A percentile compares a stretch with the other conserved stretches of the same genome.
These are phyloP conservation scores for Drosophila cognata DNA, from an alignment of 2,888 invertebrate species.

Conservation along the genomic window DNA sequence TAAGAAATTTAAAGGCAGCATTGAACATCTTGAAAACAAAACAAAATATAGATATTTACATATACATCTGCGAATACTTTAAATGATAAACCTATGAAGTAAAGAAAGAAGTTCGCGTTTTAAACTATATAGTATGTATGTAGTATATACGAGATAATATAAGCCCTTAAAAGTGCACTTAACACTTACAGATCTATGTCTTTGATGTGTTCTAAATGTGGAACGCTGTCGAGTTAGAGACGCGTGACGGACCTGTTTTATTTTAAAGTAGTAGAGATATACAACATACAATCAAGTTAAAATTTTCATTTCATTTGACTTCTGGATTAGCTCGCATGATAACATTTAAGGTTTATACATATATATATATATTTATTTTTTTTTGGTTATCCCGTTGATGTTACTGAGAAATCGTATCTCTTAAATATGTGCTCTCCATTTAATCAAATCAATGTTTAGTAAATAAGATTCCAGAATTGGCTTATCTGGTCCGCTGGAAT, in stretches of 20 bases:
- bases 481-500: constrained; percentile 19
- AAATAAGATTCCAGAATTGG: constrained; percentile 24
- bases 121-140: constrained; percentile 40
- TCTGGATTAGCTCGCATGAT: constrained; percentile 13
- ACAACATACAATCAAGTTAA: constrained; percentile 58
- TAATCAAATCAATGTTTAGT: constrained; percentile 18
- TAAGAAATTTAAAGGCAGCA: constrained; percentile 23
- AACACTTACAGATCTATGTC: constrained; percentile 89
- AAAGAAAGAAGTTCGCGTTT: constrained; percentile 39
- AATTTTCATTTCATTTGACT: constrained; percentile 32
- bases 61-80: constrained; percentile 26
- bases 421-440: constrained; percentile 31
- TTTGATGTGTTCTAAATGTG: constrained; percentile 88
- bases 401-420: constrained; percentile 4
- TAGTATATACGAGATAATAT: constrained; percentile 46
- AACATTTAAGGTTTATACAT: not conserved
- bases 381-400: constrained; percentile 16
- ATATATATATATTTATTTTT: not conserved
- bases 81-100: constrained; percentile 53
- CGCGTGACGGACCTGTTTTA: constrained; percentile 89
- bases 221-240: constrained; percentile 90
- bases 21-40: constrained; percentile 25
- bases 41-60: constrained; percentile 10
- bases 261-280: constrained; percentile 73
- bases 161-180: constrained; percentile 76